Percentiles rank a stretch among this genome's conserved stretches.
Evolutionary conservation across 2,113 vertebrate genomes (phyloP).

Genomic region (Pseudopipra pipra): DNA sequence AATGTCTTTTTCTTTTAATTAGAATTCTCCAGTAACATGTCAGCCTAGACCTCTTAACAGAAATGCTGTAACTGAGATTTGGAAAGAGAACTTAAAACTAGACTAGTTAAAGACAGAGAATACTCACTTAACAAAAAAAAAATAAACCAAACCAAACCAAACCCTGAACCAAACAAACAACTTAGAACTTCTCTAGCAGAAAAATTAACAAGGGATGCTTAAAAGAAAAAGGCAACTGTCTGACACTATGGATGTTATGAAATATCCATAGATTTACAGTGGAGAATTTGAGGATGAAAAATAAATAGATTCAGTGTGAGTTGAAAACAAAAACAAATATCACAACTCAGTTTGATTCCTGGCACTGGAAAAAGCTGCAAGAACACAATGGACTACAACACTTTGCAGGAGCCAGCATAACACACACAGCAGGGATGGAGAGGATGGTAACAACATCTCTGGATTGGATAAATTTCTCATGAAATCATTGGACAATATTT

Average conservation of each 20-base stretch:
- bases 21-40: background rate
- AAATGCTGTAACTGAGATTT: background rate
- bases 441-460: background rate
- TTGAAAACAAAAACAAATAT: constrained; percentile 5
- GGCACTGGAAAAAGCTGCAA: background rate
- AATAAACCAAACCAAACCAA: background rate
- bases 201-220: background rate
- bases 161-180: background rate
- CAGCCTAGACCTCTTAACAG: background rate
- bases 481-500: background rate
- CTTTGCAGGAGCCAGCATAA: background rate
- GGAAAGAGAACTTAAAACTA: background rate
- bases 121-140: background rate
- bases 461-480: background rate
- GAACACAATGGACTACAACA: background rate
- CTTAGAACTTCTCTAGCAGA: background rate
- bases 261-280: background rate
- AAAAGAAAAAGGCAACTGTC: background rate
- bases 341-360: constrained; percentile 11
- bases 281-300: background rate
- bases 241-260: background rate
- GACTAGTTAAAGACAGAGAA: background rate
- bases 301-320: background rate
- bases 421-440: background rate
- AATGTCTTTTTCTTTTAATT: background rate